Evolutionary conservation across 2,113 vertebrate species (phyloP).

Genomic region (Rana temporaria): DNA sequence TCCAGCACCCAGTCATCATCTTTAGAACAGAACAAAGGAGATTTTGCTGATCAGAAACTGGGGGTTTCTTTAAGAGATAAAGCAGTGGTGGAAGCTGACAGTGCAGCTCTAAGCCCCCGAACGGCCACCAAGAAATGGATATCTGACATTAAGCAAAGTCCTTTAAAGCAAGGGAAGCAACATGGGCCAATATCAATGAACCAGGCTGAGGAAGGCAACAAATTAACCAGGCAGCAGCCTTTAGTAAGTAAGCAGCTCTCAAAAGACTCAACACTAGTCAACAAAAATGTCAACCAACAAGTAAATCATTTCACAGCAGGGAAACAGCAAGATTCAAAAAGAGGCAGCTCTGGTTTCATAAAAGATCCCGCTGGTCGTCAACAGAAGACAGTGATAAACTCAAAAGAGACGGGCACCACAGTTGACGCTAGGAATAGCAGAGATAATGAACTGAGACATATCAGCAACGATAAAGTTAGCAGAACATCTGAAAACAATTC

Average conservation of each 20-base stretch:
- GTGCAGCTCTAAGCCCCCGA: neutral
- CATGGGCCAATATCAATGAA: neutral
- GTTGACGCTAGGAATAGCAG: neutral
- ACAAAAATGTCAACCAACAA: neutral
- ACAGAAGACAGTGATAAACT: too few relatives aligned
- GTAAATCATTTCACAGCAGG: neutral
- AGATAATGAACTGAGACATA: too few relatives aligned
- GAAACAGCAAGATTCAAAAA: neutral
- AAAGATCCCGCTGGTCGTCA: neutral
- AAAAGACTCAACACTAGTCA: neutral
- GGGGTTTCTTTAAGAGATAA: constrained; percentile 5
- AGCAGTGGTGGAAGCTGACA: neutral
- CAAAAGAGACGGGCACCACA: neutral
- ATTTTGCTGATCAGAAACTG: neutral
- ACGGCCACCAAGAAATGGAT: constrained; percentile 39
- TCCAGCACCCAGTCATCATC: constrained; percentile 7
- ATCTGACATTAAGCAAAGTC: neutral
- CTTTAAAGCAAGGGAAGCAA: neutral
- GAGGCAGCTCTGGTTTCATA: neutral
- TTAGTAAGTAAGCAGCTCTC: neutral
- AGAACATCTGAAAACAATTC: constrained; percentile 2
- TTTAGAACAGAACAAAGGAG: neutral
- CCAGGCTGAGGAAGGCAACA: neutral
- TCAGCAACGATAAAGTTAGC: neutral
- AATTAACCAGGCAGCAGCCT: neutral